Conservation (phyloP, 2,888 invertebrate species). For the Tiliacea citrago region DNA sequence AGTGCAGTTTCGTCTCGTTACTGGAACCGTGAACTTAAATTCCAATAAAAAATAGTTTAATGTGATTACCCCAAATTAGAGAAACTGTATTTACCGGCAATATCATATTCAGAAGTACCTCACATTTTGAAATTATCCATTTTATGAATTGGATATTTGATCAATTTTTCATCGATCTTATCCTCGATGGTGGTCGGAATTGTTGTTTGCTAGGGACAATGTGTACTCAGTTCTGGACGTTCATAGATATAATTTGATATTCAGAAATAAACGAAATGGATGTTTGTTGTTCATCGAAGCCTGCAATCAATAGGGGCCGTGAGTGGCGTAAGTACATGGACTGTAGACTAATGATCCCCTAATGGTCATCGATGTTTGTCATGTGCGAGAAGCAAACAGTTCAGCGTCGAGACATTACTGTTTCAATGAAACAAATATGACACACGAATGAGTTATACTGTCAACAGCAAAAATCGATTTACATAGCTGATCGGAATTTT, state of each 20-base stretch:
- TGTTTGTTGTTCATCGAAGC: conserved; percentile 66
- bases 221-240: conserved; percentile 37
- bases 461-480: conserved; percentile 18
- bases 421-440: conserved; percentile 39
- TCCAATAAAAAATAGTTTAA: not conserved
- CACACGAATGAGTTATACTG: conserved; percentile 14
- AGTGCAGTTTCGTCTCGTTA: not conserved
- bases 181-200: conserved; percentile 27
- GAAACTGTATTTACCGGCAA: not conserved
- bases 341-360: conserved; percentile 64
- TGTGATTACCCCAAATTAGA: not conserved
- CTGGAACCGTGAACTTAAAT: not conserved
- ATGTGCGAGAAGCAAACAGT: conserved; percentile 53
- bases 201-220: conserved; percentile 45
- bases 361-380: conserved; percentile 66
- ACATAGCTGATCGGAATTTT: conserved; percentile 2
- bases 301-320: conserved; percentile 67
- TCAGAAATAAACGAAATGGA: conserved; percentile 64
- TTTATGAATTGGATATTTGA: conserved; percentile 26
- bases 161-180: conserved; percentile 41
- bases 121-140: conserved; percentile 21
- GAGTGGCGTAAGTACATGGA: conserved; percentile 41
- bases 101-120: not conserved
- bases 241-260: conserved; percentile 64
- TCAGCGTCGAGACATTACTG: conserved; percentile 33